Conservation (phyloP, 2,888 invertebrate genomes). For the Polyploca ridens region DNA sequence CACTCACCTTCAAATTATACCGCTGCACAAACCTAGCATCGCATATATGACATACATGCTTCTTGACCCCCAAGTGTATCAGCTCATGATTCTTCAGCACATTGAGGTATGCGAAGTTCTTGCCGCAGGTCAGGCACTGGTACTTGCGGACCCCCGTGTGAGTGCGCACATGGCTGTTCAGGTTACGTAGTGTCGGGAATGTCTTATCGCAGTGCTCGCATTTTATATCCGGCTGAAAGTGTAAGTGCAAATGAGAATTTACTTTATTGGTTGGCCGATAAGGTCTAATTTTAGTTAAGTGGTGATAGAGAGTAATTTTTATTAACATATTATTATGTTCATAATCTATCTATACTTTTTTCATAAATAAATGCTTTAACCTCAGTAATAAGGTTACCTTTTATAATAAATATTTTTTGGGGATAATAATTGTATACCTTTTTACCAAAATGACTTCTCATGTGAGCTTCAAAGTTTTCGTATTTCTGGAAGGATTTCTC, state of each 20-base stretch:
- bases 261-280: not conserved
- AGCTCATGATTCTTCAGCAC: constrained; percentile 89
- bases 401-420: not conserved
- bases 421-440: constrained; percentile 56
- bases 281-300: too few species aligned
- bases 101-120: constrained; percentile 87
- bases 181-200: constrained; percentile 82
- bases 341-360: too few species aligned
- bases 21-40: constrained; percentile 82
- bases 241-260: not conserved
- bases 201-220: constrained; percentile 76
- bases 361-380: too few species aligned
- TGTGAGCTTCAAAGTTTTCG: constrained; percentile 79
- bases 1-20: constrained; percentile 73
- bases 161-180: constrained; percentile 85
- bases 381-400: too few species aligned
- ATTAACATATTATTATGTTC: too few species aligned
- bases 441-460: constrained; percentile 80
- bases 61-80: constrained; percentile 88
- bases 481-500: constrained; percentile 78
- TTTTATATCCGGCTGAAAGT: constrained; percentile 76
- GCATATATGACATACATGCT: constrained; percentile 88
- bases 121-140: constrained; percentile 85
- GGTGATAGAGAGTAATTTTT: too few species aligned
- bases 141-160: constrained; percentile 86